A percentile compares a stretch with the other conserved stretches of the same genome.
phyloP scores from a whole-genome alignment of 2,797 vertebrate genomes.

The Coreius guichenoti region DNA sequence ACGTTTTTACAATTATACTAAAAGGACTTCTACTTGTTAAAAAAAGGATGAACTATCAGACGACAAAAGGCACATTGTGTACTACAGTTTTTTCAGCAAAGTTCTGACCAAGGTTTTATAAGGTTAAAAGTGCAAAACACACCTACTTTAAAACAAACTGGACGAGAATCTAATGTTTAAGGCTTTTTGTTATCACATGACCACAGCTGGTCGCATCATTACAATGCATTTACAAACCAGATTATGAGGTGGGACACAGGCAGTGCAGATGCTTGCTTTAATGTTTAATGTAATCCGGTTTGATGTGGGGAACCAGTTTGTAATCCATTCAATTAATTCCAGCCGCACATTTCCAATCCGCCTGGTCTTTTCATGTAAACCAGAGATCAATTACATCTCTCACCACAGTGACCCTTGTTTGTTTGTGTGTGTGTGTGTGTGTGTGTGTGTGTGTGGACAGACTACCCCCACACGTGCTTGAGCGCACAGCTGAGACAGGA shows the following conservation, averaged over 20 bases:
- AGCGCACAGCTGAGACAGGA: not conserved
- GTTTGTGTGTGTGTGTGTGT: slow-evolving; percentile 13
- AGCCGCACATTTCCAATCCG: slow-evolving; percentile 28
- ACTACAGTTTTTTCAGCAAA: not conserved
- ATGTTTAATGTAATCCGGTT: slow-evolving; percentile 43
- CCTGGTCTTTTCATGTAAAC: slow-evolving; percentile 37
- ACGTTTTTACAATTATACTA: not conserved
- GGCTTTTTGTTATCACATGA: not conserved
- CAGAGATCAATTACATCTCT: slow-evolving; percentile 38
- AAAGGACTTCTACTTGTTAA: not conserved
- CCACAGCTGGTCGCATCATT: not conserved
- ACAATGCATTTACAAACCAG: slow-evolving; percentile 43
- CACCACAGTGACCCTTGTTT: slow-evolving; percentile 2
- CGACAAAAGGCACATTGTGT: not conserved
- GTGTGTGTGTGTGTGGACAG: not conserved
- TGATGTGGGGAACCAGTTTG: slow-evolving; percentile 34
- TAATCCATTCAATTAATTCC: slow-evolving; percentile 57
- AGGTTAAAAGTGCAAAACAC: not conserved
- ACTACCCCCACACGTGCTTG: not conserved
- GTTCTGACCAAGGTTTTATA: not conserved
- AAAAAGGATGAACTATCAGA: not conserved
- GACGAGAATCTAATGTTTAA: not conserved
- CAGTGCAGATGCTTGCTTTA: not conserved
- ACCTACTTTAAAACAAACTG: not conserved
- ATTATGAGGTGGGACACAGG: slow-evolving; percentile 36